Conservation (phyloP, 1,140 invertebrate genomes). For the Aricia agestis region DNA sequence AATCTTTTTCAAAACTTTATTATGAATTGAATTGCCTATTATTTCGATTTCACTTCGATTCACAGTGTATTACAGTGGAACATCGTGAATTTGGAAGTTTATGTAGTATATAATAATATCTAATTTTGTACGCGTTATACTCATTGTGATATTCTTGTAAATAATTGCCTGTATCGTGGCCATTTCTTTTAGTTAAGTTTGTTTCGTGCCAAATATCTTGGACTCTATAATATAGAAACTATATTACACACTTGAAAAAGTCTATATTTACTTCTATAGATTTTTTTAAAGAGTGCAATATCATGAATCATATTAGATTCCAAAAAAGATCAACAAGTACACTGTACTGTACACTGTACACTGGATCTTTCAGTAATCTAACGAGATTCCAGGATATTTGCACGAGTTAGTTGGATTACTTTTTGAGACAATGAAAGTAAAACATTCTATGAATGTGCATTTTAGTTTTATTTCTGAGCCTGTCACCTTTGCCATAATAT, state of each 20-base stretch:
- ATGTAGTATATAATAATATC: neutral
- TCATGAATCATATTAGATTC: too few species aligned
- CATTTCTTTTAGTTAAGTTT: slow-evolving; percentile 46
- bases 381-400: slow-evolving; percentile 26
- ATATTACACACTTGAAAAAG: neutral
- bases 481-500: neutral
- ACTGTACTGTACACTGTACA: too few species aligned
- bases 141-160: slow-evolving; percentile 12
- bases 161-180: slow-evolving; percentile 47
- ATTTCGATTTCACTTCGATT: too few species aligned
- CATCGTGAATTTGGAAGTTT: neutral
- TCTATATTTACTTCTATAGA: too few species aligned
- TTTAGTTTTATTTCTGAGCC: slow-evolving; percentile 34
- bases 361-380: too few species aligned
- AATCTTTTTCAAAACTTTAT: too few species aligned
- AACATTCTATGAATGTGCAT: slow-evolving; percentile 71
- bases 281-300: too few species aligned
- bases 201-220: slow-evolving; percentile 30
- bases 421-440: slow-evolving; percentile 61
- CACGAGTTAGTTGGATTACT: slow-evolving; percentile 51
- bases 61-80: neutral
- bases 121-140: slow-evolving; percentile 14
- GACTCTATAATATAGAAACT: slow-evolving; percentile 35
- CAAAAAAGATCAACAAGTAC: slow-evolving; percentile 25
- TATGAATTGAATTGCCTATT: too few species aligned